Conservation (phyloP, 2,888 invertebrate genomes). For the Leptogaster cylindrica region DNA sequence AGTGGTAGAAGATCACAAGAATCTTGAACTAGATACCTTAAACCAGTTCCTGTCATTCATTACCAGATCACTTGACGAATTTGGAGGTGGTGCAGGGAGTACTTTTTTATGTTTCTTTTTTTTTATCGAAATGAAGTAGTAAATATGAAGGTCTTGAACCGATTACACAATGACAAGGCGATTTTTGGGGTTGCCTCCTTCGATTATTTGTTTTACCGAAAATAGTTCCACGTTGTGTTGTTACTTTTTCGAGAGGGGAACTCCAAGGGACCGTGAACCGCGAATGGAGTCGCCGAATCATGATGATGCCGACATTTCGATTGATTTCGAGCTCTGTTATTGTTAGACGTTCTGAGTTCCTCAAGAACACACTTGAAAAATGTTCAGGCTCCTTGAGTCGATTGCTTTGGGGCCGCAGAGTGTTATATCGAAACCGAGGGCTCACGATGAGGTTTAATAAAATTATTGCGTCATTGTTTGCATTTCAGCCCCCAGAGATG, state of each 20-base stretch:
- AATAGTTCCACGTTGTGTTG: conserved; percentile 38
- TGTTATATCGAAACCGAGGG: conserved; percentile 24
- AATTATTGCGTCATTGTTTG: conserved; percentile 42
- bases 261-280: conserved; percentile 8
- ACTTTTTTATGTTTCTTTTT: too few relatives aligned
- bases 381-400: conserved; percentile 24
- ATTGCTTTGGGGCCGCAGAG: conserved; percentile 33
- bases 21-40: conserved; percentile 36
- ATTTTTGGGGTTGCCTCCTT: conserved; percentile 21
- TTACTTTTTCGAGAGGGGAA: conserved; percentile 37
- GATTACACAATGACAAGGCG: conserved; percentile 39
- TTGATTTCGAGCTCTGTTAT: conserved; percentile 40
- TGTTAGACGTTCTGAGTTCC: conserved; percentile 29
- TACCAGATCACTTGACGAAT: not conserved
- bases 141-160: conserved; percentile 41
- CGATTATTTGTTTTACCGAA: conserved; percentile 37
- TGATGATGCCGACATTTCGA: conserved; percentile 40
- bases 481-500: conserved; percentile 38
- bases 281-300: conserved; percentile 36
- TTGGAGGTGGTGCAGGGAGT: conserved; percentile 18
- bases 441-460: conserved; percentile 38
- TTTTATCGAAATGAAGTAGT: conserved; percentile 30
- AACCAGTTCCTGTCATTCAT: conserved; percentile 40
- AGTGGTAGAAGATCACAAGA: not conserved
- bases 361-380: conserved; percentile 27